Evolutionary conservation across 2,113 vertebrate species (phyloP).

Genomic region (Strigops habroptila): DNA sequence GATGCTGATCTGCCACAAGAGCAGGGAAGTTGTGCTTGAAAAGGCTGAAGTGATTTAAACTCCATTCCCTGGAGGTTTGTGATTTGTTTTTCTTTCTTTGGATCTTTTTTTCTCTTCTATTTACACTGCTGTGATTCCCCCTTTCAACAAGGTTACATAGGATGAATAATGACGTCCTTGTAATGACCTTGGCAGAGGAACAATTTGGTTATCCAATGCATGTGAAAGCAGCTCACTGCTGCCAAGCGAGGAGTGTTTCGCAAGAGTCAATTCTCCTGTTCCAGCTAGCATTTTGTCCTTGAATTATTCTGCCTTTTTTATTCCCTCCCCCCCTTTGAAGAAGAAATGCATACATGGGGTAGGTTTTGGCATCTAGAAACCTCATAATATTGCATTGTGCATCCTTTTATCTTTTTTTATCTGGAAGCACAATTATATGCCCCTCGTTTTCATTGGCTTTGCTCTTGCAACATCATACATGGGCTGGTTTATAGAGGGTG

Average conservation of each 20-base stretch:
- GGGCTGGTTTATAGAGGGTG: not conserved
- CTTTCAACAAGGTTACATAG: not conserved
- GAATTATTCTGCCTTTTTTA: not conserved
- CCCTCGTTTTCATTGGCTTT: not conserved
- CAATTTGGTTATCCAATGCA: not conserved
- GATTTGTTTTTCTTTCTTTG: not conserved
- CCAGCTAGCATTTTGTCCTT: not conserved
- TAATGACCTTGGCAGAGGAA: slow-evolving; percentile 20
- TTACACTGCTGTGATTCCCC: not conserved
- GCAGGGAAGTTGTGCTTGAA: not conserved
- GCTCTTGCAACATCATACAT: not conserved
- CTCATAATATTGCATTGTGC: not conserved
- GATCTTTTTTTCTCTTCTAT: not conserved
- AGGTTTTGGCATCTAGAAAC: not conserved
- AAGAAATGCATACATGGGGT: not conserved
- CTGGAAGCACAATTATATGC: not conserved
- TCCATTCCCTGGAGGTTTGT: not conserved
- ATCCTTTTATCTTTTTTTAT: not conserved
- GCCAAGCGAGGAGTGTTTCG: not conserved
- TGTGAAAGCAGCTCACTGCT: not conserved
- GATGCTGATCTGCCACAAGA: not conserved
- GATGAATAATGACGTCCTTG: slow-evolving; percentile 11
- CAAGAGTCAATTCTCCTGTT: not conserved
- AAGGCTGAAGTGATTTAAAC: not conserved
- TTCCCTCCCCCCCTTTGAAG: not conserved